Evolutionary conservation across 2,888 invertebrate genomes (phyloP).

Genomic region (Orthosia cruda): DNA sequence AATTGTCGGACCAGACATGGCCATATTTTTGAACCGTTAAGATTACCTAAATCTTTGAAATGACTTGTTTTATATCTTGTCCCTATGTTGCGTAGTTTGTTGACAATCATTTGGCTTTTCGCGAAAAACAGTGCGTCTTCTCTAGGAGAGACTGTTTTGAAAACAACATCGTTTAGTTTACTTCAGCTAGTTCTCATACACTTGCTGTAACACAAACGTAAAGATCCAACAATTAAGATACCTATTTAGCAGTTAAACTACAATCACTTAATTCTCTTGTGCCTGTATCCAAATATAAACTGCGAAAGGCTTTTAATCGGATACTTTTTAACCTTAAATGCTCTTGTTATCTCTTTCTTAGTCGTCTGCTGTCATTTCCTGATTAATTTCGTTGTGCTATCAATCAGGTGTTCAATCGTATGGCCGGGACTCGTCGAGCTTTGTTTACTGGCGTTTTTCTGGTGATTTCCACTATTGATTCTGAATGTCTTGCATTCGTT

Average conservation of each 20-base stretch:
- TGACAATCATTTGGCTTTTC: neutral
- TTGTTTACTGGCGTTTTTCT: no score
- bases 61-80: neutral
- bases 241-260: neutral
- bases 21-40: neutral
- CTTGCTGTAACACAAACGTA: no score
- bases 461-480: no score
- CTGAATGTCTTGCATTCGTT: neutral
- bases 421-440: no score
- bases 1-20: neutral
- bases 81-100: neutral
- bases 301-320: no score
- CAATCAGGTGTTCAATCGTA: no score
- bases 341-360: no score
- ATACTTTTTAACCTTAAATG: no score
- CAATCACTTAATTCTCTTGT: no score
- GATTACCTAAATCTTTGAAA: neutral
- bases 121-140: neutral
- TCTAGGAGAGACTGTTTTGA: conserved; percentile 19
- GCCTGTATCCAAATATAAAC: no score
- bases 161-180: conserved; percentile 16
- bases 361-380: no score
- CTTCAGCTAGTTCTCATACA: conserved; percentile 6
- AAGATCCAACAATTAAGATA: neutral
- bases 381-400: no score